phyloP scores from a whole-genome alignment of 2,113 vertebrate species.

The Hippocampus guttulatus region DNA sequence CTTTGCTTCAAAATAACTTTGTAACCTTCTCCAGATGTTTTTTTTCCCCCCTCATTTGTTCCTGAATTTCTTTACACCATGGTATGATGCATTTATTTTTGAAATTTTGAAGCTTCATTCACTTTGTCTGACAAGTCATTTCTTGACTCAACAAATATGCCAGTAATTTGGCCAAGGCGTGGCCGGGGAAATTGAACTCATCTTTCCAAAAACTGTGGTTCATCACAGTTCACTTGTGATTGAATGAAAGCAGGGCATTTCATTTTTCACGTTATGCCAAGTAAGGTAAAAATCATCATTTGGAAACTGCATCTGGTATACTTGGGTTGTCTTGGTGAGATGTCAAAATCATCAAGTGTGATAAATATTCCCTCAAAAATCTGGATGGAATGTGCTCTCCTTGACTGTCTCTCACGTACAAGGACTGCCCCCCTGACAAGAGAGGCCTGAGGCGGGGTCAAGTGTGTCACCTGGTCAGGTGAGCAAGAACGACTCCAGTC shows the following conservation, averaged over 20 bases:
- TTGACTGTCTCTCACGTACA: slow-evolving; percentile 72
- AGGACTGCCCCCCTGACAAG: slow-evolving; percentile 71
- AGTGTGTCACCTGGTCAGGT: slow-evolving; percentile 75
- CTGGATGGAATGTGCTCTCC: slow-evolving; percentile 32
- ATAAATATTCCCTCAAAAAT: neutral
- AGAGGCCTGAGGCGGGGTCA: slow-evolving; percentile 60
- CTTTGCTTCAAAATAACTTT: too few species aligned
- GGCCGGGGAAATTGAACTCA: neutral
- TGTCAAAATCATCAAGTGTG: neutral
- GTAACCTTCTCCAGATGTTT: too few species aligned
- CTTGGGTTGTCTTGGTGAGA: neutral
- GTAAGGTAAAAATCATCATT: neutral
- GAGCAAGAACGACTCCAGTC: slow-evolving; percentile 32
- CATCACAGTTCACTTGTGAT: neutral
- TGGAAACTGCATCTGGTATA: neutral
- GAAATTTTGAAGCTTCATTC: neutral
- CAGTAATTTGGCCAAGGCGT: neutral
- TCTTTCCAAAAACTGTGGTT: neutral
- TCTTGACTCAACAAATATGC: slow-evolving; percentile 17
- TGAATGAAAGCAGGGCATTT: neutral
- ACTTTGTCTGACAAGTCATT: neutral
- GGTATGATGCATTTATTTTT: neutral
- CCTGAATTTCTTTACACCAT: too few species aligned
- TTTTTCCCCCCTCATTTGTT: too few species aligned
- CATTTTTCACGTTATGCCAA: neutral